Base-by-base conservation (phyloP, 2,888 invertebrate species). In the Leptinotarsa juncta region DNA sequence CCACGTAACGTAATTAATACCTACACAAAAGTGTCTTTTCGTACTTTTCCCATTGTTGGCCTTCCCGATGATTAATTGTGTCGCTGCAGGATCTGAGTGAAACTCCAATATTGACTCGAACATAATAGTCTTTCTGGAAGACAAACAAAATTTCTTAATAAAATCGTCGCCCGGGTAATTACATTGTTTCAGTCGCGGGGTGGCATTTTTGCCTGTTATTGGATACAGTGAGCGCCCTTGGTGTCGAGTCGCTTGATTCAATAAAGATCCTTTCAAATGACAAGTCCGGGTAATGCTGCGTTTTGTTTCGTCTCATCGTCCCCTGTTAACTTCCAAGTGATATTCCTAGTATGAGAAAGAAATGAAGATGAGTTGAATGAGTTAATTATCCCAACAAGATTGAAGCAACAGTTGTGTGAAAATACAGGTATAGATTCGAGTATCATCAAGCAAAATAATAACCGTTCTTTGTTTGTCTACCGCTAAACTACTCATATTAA, bases 41-140 rank as follows among this genome's bases (percentile, higher is more conserved):
- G 18, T 20, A 57, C 14, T 57, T 57, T 57, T 18, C 10, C 18
- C 55, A 55, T 55, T 18, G 55, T 18, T n/a, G 20, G 12, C n/a
- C 55, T 12, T n/a, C 1, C n/a, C 18, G 55, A 55, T 55, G 55
- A 57, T 57, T 57, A 18, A 51, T 18, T 57, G 14, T 20, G 18
- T 18, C 12, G 55, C 12, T 42, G 10, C 42, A 42, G 42, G 42
- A 42, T 53, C n/a, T 16, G 53, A 57, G 55, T 57, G 20, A 57
- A 57, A 20, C 55, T 20, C 55, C n/a, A 57, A 57, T 57, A 57
- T 57, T 20, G 55, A 51, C 55, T 18, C 55, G 3, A 55, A 55
- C 10, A 18, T n/a, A 18, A 55, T 18, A 55, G 18, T 20, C 23
- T 20, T 20, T 20, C 20, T 20, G 20, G 18, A 57, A 57, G 10